Base-by-base conservation (phyloP, 2,113 vertebrate species). In the Leptobrachium leishanense region DNA sequence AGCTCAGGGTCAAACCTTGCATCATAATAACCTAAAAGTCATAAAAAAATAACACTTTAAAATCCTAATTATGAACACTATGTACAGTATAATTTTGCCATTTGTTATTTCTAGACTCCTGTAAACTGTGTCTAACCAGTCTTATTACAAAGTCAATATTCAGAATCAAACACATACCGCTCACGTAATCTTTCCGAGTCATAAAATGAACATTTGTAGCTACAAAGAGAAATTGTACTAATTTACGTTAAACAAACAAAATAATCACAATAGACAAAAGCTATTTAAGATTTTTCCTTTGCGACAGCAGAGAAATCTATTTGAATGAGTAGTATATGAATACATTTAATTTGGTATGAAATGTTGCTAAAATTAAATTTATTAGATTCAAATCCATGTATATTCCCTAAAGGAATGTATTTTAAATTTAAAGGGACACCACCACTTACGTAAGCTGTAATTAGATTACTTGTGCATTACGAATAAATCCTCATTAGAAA, bases 121-220 rank as follows among this genome's bases (percentile, higher is more conserved):
- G 4, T 43, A 76, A 68, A 57, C 65, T 12, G 13, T 9, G 4
- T 53, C 13, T 62, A 69, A 77, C 68, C 65, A 69, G 68, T 69
- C 11, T 40, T 77, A 68, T 77, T 69, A 69, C 66, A 77, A 69
- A 77, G 75, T 77, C 75, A 77, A 77, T 77, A 77, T 31, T 77
- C n/a, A 68, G 50, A 68, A 68, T 77, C 53, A 68, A 69, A 69
- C 31, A 54, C n/a, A 68, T 40, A 40, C 53, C 68, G 50, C 59
- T 77, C 41, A 59, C 66, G 39, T 40, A 69, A 77, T 50, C 20
- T 53, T 75, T 66, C 65, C 41, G 46, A 76, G 50, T 69, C 31
- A 57, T 43, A 76, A 11, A 53, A 68, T 67, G 53, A 59, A 59
- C 66, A 57, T 40, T 76, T 68, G 15, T 68, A 76, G 50, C 74